Conservation (phyloP, 2,888 invertebrate species). For the Drosophila borealis region DNA sequence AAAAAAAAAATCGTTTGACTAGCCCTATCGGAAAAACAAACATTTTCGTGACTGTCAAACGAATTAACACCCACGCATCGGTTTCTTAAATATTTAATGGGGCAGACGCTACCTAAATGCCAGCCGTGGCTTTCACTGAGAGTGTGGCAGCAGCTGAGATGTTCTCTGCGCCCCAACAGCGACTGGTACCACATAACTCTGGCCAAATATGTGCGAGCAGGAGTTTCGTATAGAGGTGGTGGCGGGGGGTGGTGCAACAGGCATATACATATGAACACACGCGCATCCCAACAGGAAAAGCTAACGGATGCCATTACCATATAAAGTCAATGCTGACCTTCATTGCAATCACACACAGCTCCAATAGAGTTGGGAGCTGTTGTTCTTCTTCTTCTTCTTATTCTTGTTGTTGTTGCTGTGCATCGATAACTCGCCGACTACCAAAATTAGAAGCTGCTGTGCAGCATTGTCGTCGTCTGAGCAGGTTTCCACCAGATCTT, state of each 20-base stretch:
- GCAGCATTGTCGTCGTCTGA: constrained; percentile 55
- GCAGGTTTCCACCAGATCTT: constrained; percentile 63
- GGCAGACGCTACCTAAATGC: constrained; percentile 34
- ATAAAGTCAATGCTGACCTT: constrained; percentile 75
- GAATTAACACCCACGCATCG: constrained; percentile 65
- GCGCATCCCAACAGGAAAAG: constrained; percentile 76
- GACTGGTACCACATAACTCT: constrained; percentile 53
- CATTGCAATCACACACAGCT: constrained; percentile 73
- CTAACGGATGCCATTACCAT: constrained; percentile 81
- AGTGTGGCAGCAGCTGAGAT: constrained; percentile 11
- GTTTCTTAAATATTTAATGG: constrained; percentile 34
- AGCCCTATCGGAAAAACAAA: constrained; percentile 14
- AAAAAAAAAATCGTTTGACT: constrained; percentile 5
- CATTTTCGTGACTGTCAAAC: constrained; percentile 45
- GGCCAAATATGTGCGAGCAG: constrained; percentile 54
- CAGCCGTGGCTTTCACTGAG: constrained; percentile 38
- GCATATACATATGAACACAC: constrained; percentile 62
- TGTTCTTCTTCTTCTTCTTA: constrained; percentile 29
- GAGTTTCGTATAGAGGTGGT: constrained; percentile 6
- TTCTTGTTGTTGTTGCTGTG: constrained; percentile 25
- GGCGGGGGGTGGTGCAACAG: not conserved
- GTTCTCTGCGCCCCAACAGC: constrained; percentile 36
- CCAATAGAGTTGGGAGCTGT: constrained; percentile 44
- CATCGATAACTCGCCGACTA: constrained; percentile 53
- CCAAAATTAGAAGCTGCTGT: constrained; percentile 76